These are phyloP conservation scores for Stenurella melanura DNA, from an alignment of 2,888 invertebrate species.

Conservation along the genomic window DNA sequence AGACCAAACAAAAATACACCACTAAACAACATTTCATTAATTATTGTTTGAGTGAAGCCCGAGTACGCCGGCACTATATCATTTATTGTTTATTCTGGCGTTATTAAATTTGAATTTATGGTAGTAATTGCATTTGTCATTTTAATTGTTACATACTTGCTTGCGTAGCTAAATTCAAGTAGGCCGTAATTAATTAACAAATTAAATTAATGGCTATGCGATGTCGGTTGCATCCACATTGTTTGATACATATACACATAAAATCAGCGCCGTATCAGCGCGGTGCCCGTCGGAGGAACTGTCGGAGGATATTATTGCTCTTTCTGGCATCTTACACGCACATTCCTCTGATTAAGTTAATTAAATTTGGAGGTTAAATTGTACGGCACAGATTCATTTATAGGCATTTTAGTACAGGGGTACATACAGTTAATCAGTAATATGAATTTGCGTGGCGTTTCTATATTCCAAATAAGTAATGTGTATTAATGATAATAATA, in stretches of 20 bases:
- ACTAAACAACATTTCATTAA: constrained; percentile 44
- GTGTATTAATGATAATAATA: no score
- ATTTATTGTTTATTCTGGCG: constrained; percentile 65
- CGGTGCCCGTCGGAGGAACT: background rate
- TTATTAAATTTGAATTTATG: constrained; percentile 70
- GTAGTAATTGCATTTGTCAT: constrained; percentile 69
- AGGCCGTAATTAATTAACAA: constrained; percentile 68
- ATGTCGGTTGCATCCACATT: constrained; percentile 58
- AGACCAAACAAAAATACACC: constrained; percentile 54
- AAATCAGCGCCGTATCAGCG: background rate
- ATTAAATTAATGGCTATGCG: constrained; percentile 66
- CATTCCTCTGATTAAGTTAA: background rate
- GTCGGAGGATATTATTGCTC: background rate
- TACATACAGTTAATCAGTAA: no score
- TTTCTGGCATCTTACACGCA: constrained; percentile 4
- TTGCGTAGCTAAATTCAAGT: constrained; percentile 66
- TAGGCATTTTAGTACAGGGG: no score
- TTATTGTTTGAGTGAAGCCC: constrained; percentile 29
- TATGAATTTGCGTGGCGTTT: no score
- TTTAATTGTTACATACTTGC: constrained; percentile 70
- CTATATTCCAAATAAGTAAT: no score
- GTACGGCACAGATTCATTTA: no score
- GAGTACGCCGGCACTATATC: constrained; percentile 53
- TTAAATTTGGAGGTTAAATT: background rate
- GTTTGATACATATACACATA: constrained; percentile 53